These are phyloP conservation scores for Cylindroiulus punctatus DNA, from an alignment of 2,888 invertebrate species.

Conservation along the genomic window DNA sequence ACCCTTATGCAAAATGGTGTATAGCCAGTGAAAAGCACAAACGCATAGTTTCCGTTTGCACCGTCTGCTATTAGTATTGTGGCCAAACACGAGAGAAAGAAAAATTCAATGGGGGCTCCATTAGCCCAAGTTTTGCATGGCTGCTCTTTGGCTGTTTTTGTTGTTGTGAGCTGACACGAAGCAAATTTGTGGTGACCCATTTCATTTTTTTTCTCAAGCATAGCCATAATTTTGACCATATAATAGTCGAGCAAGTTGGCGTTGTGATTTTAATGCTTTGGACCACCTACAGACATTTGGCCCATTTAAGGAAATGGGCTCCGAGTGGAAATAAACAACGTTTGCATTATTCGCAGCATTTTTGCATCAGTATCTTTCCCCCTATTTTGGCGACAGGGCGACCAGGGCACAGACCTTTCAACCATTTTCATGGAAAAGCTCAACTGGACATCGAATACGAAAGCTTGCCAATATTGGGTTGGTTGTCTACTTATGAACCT, in stretches of 20 bases:
- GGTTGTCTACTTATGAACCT: not conserved
- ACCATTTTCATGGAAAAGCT: not conserved
- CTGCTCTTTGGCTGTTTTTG: conserved; percentile 16
- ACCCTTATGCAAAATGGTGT: not conserved
- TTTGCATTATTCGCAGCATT: conserved; percentile 4
- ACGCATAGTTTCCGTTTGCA: not conserved
- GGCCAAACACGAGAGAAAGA: not conserved
- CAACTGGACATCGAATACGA: not conserved
- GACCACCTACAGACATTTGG: conserved; percentile 28
- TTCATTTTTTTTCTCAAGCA: conserved; percentile 12
- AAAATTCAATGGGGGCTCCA: conserved; percentile 23
- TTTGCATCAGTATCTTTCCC: not conserved
- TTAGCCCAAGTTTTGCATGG: conserved; percentile 19
- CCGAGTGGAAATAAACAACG: not conserved
- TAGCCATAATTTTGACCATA: conserved; percentile 22
- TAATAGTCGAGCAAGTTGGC: not conserved
- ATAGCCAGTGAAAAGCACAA: not conserved
- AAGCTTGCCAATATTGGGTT: not conserved
- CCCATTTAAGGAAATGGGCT: conserved; percentile 30
- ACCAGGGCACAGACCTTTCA: conserved; percentile 9
- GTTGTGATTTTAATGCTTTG: conserved; percentile 11
- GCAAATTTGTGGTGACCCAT: conserved; percentile 38
- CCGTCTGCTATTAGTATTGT: conserved; percentile 42
- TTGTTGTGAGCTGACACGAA: conserved; percentile 20
- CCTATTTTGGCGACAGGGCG: not conserved